phyloP scores from a whole-genome alignment of 2,888 invertebrate genomes.

The Ganaspis brasiliensis region DNA sequence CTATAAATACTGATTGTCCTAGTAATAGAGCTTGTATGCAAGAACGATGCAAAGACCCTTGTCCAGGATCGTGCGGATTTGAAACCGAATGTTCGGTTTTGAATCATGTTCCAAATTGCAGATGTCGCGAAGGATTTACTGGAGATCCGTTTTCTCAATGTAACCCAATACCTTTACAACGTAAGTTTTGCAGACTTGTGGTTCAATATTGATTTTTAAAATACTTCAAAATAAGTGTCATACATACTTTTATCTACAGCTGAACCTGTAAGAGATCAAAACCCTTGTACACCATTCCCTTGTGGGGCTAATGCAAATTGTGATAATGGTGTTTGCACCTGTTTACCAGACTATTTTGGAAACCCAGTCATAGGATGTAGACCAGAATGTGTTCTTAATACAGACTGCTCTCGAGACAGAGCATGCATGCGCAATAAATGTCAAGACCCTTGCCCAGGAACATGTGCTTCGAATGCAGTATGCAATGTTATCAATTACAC shows the following conservation, averaged over 20 bases:
- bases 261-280: conserved; percentile 68
- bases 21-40: conserved; percentile 88
- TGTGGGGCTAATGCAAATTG: conserved; percentile 89
- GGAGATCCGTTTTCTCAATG: conserved; percentile 84
- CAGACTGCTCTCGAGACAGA: conserved; percentile 87
- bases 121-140: conserved; percentile 81
- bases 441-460: conserved; percentile 89
- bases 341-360: conserved; percentile 88
- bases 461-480: conserved; percentile 88
- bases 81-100: conserved; percentile 87
- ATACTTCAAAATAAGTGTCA: neutral
- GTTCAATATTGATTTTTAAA: neutral
- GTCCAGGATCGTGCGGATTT: conserved; percentile 88
- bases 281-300: conserved; percentile 88
- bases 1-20: conserved; percentile 87
- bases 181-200: neutral
- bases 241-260: conserved; percentile 43
- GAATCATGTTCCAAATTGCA: conserved; percentile 85
- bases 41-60: conserved; percentile 89
- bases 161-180: conserved; percentile 37
- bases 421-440: conserved; percentile 90
- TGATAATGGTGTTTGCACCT: conserved; percentile 86
- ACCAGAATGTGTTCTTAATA: conserved; percentile 90
- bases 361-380: conserved; percentile 89
- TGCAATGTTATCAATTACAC: conserved; percentile 90